Evolutionary conservation across 2,797 vertebrate species (phyloP).

Genomic region (Hapalemur alaotrensis): DNA sequence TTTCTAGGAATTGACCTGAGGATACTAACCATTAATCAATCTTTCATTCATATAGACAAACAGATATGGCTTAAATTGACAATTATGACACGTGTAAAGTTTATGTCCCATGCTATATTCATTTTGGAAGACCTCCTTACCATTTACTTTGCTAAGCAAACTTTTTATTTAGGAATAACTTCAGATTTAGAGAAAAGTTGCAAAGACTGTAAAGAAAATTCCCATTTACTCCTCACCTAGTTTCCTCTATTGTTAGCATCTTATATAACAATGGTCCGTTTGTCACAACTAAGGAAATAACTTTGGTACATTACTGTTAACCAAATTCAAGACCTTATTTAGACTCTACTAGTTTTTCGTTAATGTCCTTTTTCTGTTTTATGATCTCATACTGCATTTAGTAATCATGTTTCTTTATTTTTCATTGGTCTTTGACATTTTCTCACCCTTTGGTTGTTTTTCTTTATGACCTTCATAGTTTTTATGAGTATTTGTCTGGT

Average conservation of each 20-base stretch:
- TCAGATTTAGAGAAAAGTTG: neutral
- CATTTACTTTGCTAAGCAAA: neutral
- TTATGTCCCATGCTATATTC: neutral
- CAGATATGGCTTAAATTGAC: neutral
- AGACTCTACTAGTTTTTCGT: neutral
- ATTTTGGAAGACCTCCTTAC: neutral
- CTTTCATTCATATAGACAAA: neutral
- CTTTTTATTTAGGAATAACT: neutral
- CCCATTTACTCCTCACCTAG: neutral
- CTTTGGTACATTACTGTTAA: neutral
- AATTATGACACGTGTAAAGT: neutral
- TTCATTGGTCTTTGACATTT: neutral
- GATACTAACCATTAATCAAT: neutral
- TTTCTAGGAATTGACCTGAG: neutral
- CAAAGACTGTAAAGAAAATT: neutral
- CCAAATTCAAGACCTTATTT: neutral
- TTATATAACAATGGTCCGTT: neutral
- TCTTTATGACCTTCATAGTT: neutral
- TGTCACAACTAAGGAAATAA: conserved; percentile 15
- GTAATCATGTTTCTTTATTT: neutral
- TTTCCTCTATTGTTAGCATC: neutral
- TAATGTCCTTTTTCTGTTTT: neutral
- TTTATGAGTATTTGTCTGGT: neutral
- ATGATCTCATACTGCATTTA: neutral
- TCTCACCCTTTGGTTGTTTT: neutral